phyloP scores from a whole-genome alignment of 2,113 vertebrate genomes.

The Perca flavescens region DNA sequence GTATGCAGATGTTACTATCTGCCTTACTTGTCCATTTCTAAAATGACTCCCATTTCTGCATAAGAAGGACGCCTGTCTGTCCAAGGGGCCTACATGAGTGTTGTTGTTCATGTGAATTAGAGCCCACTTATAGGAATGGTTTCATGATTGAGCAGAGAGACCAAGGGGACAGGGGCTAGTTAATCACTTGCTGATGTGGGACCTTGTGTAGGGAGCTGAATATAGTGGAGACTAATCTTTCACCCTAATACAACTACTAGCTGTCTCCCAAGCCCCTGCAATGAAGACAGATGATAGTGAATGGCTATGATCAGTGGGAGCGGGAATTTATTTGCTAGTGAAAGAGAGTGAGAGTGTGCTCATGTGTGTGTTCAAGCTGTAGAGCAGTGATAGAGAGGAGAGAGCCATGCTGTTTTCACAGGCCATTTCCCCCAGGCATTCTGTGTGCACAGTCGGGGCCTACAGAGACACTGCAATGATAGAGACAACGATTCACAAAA shows the following conservation, averaged over 20 bases:
- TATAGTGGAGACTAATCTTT: slow-evolving; percentile 59
- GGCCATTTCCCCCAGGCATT: slow-evolving; percentile 61
- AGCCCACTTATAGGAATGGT: slow-evolving; percentile 51
- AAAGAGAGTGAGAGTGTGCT: not conserved
- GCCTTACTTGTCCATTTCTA: slow-evolving; percentile 1
- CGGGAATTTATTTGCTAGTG: slow-evolving; percentile 59
- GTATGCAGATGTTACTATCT: slow-evolving; percentile 3
- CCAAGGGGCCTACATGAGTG: not conserved
- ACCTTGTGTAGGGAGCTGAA: slow-evolving; percentile 50
- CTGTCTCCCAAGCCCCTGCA: slow-evolving; percentile 50
- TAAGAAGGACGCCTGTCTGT: slow-evolving; percentile 8
- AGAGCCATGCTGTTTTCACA: slow-evolving; percentile 54
- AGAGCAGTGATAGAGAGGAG: slow-evolving; percentile 54
- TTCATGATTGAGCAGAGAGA: slow-evolving; percentile 51
- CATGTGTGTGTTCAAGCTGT: slow-evolving; percentile 45
- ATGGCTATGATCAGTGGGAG: slow-evolving; percentile 62
- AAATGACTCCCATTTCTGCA: not conserved
- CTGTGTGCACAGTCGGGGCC: slow-evolving; percentile 44
- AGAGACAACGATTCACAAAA: slow-evolving; percentile 31
- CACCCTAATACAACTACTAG: slow-evolving; percentile 52
- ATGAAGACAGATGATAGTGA: slow-evolving; percentile 66
- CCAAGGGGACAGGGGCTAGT: slow-evolving; percentile 48
- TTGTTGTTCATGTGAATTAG: slow-evolving; percentile 33
- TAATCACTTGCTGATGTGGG: slow-evolving; percentile 63
- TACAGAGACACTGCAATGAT: slow-evolving; percentile 10